These are phyloP conservation scores for Leucophenga varia DNA, from an alignment of 1,140 invertebrate genomes.

Conservation along the genomic window DNA sequence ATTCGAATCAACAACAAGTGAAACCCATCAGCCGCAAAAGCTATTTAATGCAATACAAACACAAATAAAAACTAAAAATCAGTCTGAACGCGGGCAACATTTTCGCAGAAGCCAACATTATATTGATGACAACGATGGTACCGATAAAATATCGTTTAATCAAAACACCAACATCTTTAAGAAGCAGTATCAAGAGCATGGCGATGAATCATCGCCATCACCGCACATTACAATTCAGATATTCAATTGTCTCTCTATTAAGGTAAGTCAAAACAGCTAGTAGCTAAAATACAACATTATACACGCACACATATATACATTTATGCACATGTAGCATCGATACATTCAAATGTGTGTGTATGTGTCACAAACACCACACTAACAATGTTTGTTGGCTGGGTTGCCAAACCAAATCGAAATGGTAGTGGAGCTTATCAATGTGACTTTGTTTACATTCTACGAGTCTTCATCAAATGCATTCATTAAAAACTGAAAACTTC, in stretches of 20 bases:
- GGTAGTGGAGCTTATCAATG: too few species aligned
- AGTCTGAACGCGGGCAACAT: conserved; percentile 13
- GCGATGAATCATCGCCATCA: conserved; percentile 50
- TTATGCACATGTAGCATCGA: conserved; percentile 19
- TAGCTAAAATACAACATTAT: conserved; percentile 21
- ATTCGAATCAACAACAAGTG: conserved; percentile 12
- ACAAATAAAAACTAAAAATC: conserved; percentile 12
- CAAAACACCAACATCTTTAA: not conserved
- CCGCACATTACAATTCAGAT: conserved; percentile 52
- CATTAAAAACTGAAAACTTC: too few species aligned
- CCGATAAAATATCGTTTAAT: conserved; percentile 1
- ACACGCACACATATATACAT: conserved; percentile 31
- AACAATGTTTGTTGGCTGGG: too few species aligned
- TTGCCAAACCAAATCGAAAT: too few species aligned
- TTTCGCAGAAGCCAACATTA: conserved; percentile 16
- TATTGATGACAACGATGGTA: conserved; percentile 7
- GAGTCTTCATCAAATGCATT: too few species aligned
- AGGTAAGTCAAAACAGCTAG: conserved; percentile 43
- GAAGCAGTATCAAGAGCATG: conserved; percentile 35
- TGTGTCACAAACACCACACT: too few species aligned
- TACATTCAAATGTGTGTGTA: conserved; percentile 10
- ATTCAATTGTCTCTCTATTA: conserved; percentile 54
- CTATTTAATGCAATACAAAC: too few species aligned
- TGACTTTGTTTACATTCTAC: too few species aligned
- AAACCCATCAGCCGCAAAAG: conserved; percentile 12